Conservation (phyloP, 2,113 vertebrate species). For the Probosciger aterrimus region DNA sequence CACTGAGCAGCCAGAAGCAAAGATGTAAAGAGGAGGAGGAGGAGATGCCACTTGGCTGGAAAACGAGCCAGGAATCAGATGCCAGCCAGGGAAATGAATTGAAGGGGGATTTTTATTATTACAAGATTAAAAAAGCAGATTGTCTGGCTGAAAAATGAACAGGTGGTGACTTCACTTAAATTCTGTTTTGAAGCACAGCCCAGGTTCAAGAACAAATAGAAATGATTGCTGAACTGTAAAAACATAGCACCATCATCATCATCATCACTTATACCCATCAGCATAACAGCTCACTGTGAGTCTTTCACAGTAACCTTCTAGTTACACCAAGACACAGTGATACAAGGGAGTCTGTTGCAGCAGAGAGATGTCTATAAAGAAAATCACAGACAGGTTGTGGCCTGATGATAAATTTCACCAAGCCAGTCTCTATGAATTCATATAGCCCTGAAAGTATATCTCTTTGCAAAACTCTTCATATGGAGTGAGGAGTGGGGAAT, state of each 20-base stretch:
- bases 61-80: slow-evolving; percentile 8
- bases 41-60: neutral
- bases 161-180: slow-evolving; percentile 42
- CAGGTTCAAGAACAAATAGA: neutral
- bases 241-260: neutral
- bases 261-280: neutral
- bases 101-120: neutral
- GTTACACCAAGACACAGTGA: neutral
- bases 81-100: slow-evolving; percentile 7
- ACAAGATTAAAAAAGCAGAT: slow-evolving; percentile 32
- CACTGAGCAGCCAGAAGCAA: neutral
- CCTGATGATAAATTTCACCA: neutral
- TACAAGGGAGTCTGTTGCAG: neutral
- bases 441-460: neutral
- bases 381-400: neutral
- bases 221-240: neutral
- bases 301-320: neutral
- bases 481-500: neutral
- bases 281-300: neutral
- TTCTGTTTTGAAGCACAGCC: neutral
- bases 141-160: slow-evolving; percentile 53
- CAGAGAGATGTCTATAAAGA: neutral
- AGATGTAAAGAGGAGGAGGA: neutral
- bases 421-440: neutral
- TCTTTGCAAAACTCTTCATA: neutral